Evolutionary conservation across 1,140 invertebrate genomes (phyloP).

Genomic region (Bombus sylvicola): DNA sequence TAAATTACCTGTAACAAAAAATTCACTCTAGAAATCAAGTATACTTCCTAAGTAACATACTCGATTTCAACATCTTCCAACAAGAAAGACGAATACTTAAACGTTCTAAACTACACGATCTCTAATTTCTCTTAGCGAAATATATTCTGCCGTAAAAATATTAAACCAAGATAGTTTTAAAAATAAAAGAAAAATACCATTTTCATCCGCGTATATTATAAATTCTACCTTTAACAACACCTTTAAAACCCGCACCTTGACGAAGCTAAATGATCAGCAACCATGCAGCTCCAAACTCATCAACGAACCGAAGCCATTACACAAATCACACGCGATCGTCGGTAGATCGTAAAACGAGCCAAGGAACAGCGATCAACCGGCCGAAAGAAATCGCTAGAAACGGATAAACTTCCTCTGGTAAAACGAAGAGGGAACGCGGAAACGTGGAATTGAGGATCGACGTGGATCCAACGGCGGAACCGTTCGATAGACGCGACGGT

Average conservation of each 20-base stretch:
- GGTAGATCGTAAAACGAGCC: not conserved
- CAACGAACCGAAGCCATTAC: not conserved
- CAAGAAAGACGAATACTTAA: too few species aligned
- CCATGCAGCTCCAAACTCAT: not conserved
- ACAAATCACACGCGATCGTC: not conserved
- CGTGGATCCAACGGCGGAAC: slow-evolving; percentile 12
- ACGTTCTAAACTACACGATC: too few species aligned
- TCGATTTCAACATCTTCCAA: too few species aligned
- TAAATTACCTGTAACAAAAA: too few species aligned
- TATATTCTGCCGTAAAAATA: too few species aligned
- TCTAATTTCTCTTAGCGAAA: too few species aligned
- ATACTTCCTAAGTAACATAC: too few species aligned
- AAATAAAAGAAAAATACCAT: too few species aligned
- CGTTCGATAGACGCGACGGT: slow-evolving; percentile 8
- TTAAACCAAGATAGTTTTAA: too few species aligned
- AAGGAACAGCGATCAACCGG: not conserved
- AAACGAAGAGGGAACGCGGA: not conserved
- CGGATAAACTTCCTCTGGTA: not conserved
- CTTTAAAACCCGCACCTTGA: not conserved
- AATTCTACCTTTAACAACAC: not conserved
- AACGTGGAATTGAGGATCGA: slow-evolving; percentile 20
- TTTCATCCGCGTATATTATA: not conserved
- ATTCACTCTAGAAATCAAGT: too few species aligned
- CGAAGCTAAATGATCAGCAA: not conserved
- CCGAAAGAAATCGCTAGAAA: not conserved